Evolutionary conservation across 2,113 vertebrate genomes (phyloP).

Genomic region (Vulpes ferrilata): DNA sequence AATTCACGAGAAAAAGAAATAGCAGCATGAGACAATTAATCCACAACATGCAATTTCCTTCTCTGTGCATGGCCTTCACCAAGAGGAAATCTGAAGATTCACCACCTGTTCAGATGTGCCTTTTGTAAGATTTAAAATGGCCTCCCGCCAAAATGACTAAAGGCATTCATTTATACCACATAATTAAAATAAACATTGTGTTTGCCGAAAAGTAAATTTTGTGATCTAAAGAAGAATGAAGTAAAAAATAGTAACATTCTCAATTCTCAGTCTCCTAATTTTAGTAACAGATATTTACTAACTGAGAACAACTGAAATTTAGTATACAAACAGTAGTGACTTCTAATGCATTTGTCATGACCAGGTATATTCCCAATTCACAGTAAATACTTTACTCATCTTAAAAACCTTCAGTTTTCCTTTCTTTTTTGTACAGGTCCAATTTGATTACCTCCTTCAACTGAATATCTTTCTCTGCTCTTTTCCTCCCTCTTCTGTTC

Average conservation of each 20-base stretch:
- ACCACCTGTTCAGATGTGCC: slow-evolving; percentile 73
- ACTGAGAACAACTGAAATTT: slow-evolving; percentile 58
- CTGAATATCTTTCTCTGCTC: background rate
- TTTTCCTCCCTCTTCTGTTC: background rate
- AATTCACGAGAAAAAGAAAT: slow-evolving; percentile 71
- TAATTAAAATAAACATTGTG: background rate
- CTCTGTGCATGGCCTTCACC: slow-evolving; percentile 46
- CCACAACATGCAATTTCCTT: slow-evolving; percentile 77
- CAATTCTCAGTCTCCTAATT: slow-evolving; percentile 42
- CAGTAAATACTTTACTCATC: background rate
- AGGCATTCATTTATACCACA: background rate
- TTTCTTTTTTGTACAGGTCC: background rate
- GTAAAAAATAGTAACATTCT: slow-evolving; percentile 24
- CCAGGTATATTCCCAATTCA: background rate
- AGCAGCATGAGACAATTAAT: slow-evolving; percentile 81
- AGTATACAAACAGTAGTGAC: background rate
- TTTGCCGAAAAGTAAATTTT: slow-evolving; percentile 53
- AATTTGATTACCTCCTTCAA: background rate
- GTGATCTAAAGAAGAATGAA: slow-evolving; percentile 36
- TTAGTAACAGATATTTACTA: slow-evolving; percentile 45
- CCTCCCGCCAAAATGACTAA: background rate
- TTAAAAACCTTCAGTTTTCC: background rate
- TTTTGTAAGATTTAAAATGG: background rate
- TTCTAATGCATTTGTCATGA: background rate
- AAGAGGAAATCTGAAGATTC: slow-evolving; percentile 66